Conservation (phyloP, 92 coral and sea anemone species). For the Pocillopora grandis region DNA sequence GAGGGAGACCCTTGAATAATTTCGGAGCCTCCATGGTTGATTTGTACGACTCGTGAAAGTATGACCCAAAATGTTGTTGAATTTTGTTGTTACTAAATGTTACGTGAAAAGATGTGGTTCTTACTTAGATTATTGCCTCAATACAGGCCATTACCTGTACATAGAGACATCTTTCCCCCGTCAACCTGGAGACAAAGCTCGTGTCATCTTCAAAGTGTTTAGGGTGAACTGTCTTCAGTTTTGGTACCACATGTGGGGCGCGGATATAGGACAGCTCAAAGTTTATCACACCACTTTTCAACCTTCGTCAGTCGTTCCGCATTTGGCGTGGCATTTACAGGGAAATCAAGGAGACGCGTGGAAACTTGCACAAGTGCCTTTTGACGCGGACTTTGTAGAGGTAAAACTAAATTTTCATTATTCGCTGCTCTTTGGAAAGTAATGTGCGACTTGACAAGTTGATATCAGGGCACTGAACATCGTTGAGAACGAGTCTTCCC, state of each 20-base stretch:
- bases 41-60: too few species aligned
- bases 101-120: too few species aligned
- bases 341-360: background rate
- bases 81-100: too few species aligned
- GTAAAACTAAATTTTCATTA: background rate
- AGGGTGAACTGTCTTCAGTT: background rate
- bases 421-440: background rate
- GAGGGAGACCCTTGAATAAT: too few species aligned
- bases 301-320: background rate
- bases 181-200: background rate
- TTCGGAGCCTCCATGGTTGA: too few species aligned
- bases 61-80: too few species aligned
- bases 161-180: background rate
- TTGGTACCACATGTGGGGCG: slow-evolving; percentile 11
- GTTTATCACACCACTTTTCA: background rate
- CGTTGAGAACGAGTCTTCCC: too few species aligned
- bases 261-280: background rate
- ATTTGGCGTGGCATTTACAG: background rate
- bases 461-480: too few species aligned
- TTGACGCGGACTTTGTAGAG: background rate
- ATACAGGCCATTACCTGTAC: background rate
- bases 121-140: too few species aligned
- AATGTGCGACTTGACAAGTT: too few species aligned
- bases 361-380: background rate
- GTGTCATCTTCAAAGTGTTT: background rate